These are phyloP conservation scores for Silurus asotus DNA, from an alignment of 2,113 vertebrate genomes.

Conservation along the genomic window DNA sequence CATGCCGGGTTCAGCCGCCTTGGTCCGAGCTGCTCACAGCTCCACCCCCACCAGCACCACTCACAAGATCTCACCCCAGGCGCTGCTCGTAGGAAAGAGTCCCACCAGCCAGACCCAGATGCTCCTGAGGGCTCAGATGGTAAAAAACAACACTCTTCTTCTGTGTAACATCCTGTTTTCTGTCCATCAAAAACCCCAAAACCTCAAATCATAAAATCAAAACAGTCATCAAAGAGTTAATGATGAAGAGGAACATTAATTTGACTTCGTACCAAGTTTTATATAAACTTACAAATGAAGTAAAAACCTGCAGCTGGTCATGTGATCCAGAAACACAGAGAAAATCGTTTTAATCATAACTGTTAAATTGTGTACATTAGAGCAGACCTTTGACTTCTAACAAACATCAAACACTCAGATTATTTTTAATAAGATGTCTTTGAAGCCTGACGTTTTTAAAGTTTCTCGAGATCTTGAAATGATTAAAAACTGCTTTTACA, in stretches of 20 bases:
- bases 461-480: no score
- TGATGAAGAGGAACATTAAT: neutral
- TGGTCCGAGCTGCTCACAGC: constrained; percentile 65
- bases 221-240: neutral
- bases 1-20: constrained; percentile 59
- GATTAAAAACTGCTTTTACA: no score
- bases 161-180: neutral
- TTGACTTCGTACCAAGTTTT: no score
- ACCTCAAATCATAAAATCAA: neutral
- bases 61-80: constrained; percentile 69
- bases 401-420: no score
- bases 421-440: no score
- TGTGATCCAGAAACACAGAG: no score
- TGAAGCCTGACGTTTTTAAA: no score
- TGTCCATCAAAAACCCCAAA: neutral
- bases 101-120: constrained; percentile 72
- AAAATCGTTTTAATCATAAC: no score
- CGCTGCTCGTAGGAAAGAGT: constrained; percentile 72
- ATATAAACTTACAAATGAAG: no score
- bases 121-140: constrained; percentile 77
- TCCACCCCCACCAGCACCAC: constrained; percentile 57
- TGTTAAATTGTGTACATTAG: no score
- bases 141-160: constrained; percentile 54
- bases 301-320: no score
- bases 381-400: no score